Evolutionary conservation across 2,113 vertebrate genomes (phyloP), one percentile per base, ranked within the genome.

Genomic region (Ictalurus furcatus): DNA sequence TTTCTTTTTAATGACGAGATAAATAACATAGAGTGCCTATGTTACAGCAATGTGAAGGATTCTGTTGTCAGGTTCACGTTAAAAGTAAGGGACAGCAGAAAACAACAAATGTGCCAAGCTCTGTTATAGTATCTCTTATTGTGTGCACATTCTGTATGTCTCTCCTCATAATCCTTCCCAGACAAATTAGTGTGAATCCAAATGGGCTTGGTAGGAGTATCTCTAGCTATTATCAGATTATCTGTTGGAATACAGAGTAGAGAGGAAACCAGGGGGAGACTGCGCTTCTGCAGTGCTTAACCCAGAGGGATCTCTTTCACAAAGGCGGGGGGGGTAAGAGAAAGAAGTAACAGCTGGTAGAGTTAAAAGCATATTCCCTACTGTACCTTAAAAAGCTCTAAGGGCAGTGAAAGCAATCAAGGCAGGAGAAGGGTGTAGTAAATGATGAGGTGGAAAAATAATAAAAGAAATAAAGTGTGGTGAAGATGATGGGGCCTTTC

Each of bases 281-380:
- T 1, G n/a, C 80, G 73, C 52, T 37, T 56, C 28, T 48, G 23
- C 84, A 44, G 48, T 85, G 74, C 59, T 54, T 63, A 58, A 89
- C 84, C 88, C 48, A 69, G 30, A 54, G 44, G 73, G 58, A 52
- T 37, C 40, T 61, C 28, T 71, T 59, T 89, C 73, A 85, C 65
- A 76, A 67, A 65, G n/a, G 25, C 30, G 44, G 12, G 30, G 21
- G 34, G 44, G 37, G 74, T 44, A 83, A 13, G 58, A 54, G 30
- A 52, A 84, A 86, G 86, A 79, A 84, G 69, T 59, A 90, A 89
- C 90, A 90, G 87, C 84, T 91, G 91, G 67, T 69, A 80, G 81
- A 76, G 89, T 92, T 84, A 87, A 90, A 76, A 88, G 83, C 84
- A 63, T 92, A 92, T 74, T 56, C 78, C 85, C 86, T 81, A 63